A percentile compares a stretch with the other conserved stretches of the same genome.
Evolutionary conservation across 2,888 invertebrate genomes (phyloP).

Genomic region (Oithona nana): DNA sequence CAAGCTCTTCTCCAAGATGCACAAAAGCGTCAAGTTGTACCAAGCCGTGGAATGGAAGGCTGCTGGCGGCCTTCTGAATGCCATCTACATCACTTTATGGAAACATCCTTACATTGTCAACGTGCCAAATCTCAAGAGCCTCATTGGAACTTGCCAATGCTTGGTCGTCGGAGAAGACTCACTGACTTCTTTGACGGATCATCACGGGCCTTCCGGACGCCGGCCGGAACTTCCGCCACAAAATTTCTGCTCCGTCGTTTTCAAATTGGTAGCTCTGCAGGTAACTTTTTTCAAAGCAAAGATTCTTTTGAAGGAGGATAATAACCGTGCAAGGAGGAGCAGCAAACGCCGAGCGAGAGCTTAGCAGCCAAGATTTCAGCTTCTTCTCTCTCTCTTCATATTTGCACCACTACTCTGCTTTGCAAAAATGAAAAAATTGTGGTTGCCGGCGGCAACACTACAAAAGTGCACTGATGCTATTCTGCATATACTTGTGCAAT

Average conservation of each 20-base stretch:
- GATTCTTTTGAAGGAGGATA: too few species aligned
- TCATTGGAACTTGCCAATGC: constrained; percentile 14
- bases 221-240: constrained; percentile 77
- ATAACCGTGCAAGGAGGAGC: too few species aligned
- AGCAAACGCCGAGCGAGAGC: too few species aligned
- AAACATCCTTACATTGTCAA: constrained; percentile 90
- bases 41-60: constrained; percentile 13
- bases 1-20: constrained; percentile 89
- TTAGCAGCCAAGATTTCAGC: too few species aligned
- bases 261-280: constrained; percentile 78
- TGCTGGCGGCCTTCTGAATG: constrained; percentile 35
- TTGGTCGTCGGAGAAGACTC: constrained; percentile 16
- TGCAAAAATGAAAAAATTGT: too few species aligned
- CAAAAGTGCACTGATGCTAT: too few species aligned
- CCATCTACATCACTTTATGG: constrained; percentile 79
- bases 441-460: too few species aligned
- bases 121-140: constrained; percentile 60
- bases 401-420: too few species aligned
- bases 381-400: too few species aligned
- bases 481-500: too few species aligned
- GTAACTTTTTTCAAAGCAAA: too few species aligned
- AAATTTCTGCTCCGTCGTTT: constrained; percentile 88
- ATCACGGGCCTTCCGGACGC: constrained; percentile 51
- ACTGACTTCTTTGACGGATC: constrained; percentile 20
- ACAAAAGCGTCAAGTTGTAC: constrained; percentile 41